phyloP scores from a whole-genome alignment of 2,113 vertebrate genomes.

The Hippocampus barbouri region DNA sequence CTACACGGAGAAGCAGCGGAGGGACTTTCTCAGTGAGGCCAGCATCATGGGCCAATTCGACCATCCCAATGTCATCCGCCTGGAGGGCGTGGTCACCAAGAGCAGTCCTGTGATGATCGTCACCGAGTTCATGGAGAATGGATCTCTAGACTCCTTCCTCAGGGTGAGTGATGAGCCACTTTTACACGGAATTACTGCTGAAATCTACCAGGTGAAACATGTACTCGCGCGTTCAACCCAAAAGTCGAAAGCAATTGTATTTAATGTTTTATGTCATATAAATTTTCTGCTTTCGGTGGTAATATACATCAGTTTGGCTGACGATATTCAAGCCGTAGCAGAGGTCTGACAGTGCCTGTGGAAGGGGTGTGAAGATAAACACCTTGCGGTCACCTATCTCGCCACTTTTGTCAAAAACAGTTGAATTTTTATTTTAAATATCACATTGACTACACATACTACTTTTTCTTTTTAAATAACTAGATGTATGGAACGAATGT shows the following conservation, averaged over 20 bases:
- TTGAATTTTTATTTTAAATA: too few species aligned
- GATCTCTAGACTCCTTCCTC: conserved; percentile 94
- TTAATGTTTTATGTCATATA: not conserved
- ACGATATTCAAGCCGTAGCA: too few species aligned
- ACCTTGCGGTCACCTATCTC: too few species aligned
- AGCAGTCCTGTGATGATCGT: conserved; percentile 96
- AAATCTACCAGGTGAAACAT: not conserved
- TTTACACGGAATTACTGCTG: not conserved
- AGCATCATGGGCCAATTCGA: conserved; percentile 99
- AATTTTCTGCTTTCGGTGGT: not conserved
- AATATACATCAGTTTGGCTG: not conserved
- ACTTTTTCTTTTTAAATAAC: too few species aligned
- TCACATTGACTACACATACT: too few species aligned
- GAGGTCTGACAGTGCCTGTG: too few species aligned
- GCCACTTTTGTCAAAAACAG: too few species aligned
- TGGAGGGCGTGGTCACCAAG: conserved; percentile 97
- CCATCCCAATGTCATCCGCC: conserved; percentile 94
- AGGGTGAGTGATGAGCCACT: conserved; percentile 71
- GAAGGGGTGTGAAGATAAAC: too few species aligned
- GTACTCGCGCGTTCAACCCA: not conserved
- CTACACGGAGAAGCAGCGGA: conserved; percentile 93
- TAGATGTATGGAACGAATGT: too few species aligned
- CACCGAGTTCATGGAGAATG: conserved; percentile 99
- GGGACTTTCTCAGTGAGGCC: conserved; percentile 94
- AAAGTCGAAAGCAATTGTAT: not conserved